Conservation (phyloP, 2,888 invertebrate species). For the Pherbina coryleti region DNA sequence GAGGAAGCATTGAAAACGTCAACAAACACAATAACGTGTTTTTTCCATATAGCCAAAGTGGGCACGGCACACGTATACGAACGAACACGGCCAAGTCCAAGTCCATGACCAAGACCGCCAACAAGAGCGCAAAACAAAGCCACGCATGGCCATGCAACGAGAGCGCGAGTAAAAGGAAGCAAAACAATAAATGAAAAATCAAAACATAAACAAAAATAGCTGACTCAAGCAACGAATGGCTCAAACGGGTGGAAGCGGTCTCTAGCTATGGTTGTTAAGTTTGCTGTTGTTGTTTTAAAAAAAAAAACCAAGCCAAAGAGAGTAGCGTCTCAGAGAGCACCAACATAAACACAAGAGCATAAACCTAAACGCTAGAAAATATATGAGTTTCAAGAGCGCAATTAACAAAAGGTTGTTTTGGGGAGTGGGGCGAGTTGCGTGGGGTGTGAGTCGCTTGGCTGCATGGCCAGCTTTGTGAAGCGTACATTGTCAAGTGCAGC, state of each 20-base stretch:
- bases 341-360: neutral
- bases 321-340: conserved; percentile 2
- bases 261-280: no score
- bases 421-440: neutral
- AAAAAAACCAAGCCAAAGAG: no score
- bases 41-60: neutral
- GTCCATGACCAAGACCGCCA: conserved; percentile 23
- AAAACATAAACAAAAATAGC: conserved; percentile 63
- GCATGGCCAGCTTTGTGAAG: neutral
- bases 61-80: neutral
- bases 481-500: conserved; percentile 25
- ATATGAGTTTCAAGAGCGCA: neutral
- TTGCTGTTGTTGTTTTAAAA: no score
- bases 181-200: conserved; percentile 55
- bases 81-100: conserved; percentile 8
- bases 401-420: neutral
- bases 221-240: neutral
- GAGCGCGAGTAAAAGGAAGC: conserved; percentile 49
- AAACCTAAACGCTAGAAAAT: neutral
- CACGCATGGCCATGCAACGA: conserved; percentile 5
- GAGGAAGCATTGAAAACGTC: conserved; percentile 29
- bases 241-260: neutral
- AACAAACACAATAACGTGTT: conserved; percentile 35
- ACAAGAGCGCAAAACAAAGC: conserved; percentile 30
- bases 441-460: neutral